Evolutionary conservation across 2,113 vertebrate genomes (phyloP), one percentile per base, ranked within the genome.

Genomic region (Dicentrarchus labrax): DNA sequence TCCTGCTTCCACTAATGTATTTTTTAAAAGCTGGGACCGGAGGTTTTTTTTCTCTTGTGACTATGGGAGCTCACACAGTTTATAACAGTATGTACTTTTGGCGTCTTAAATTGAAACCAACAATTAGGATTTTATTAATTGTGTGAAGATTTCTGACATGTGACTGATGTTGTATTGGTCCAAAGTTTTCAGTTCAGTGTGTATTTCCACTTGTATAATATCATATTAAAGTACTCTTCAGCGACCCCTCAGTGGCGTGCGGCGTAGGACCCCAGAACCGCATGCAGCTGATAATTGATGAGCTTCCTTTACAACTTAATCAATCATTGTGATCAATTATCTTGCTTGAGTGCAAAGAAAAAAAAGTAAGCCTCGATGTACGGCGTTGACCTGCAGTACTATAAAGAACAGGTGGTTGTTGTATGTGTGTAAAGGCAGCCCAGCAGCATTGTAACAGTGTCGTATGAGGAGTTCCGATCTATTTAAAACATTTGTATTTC

Each of bases 391-490:
- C 39, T 10, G 2, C 6, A 6, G 11, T 17, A 36, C 24, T 8
- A 19, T 24, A 47, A 54, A 30, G 45, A 54, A 39, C 22, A 7
- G 0, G 13, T 5, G 17, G 9, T 82, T 67, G 70, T 76, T 75
- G 76, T 78, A 54, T 74, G 16, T 60, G 61, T 82, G 72, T 80
- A 59, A 70, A 72, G 17, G 47, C 70, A 85, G 72, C 48, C 24
- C 5, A 7, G 36, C 10, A 12, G 50, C 17, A 8, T 53, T 24
- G 45, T 47, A 39, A 69, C 53, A n/a, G 17, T 64, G 16, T n/a
- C 5, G 30, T 39, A 4, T 15, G 36, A 67, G 2, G 10, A 5
- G 15, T 5, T 2, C 21, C 5, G 19, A 47, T 64, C 0, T 19
- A 38, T 60, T 67, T 50, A 19, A 56, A 73, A 39, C 24, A 13